phyloP scores from a whole-genome alignment of 35 echinoderm and acorn worm species.

The Ophioderma brevispina region DNA sequence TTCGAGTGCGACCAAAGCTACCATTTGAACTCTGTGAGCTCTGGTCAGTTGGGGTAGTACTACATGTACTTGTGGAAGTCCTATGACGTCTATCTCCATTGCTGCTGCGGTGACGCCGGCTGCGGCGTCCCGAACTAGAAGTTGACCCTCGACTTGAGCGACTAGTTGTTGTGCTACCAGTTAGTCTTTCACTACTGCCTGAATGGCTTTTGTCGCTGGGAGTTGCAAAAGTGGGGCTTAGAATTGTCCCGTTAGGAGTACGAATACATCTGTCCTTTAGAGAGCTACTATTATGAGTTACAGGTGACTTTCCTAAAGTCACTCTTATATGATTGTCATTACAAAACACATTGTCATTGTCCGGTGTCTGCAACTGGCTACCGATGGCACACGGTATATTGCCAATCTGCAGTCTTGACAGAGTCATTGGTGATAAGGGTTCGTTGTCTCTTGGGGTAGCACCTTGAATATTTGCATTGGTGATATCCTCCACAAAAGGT shows the following conservation, averaged over 20 bases:
- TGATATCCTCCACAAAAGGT: not conserved
- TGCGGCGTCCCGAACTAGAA: not conserved
- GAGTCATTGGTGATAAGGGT: not conserved
- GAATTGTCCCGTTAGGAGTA: not conserved
- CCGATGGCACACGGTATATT: not conserved
- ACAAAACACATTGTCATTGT: not conserved
- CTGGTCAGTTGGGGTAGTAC: conserved; percentile 27
- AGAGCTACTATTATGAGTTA: not conserved
- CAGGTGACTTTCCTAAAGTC: not conserved
- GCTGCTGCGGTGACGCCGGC: not conserved
- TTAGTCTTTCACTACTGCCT: conserved; percentile 39
- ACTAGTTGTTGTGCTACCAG: conserved; percentile 18
- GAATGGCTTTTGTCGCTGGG: conserved; percentile 18
- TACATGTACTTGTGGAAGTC: conserved; percentile 27
- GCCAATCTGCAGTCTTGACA: not conserved
- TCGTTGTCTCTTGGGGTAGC: not conserved
- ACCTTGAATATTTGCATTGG: conserved; percentile 1
- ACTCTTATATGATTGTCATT: conserved; percentile 8
- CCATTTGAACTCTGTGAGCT: conserved; percentile 20
- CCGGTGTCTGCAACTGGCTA: not conserved
- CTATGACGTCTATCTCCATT: conserved; percentile 5
- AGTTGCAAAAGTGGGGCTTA: not conserved
- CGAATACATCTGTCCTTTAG: not conserved
- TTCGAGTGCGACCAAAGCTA: conserved; percentile 6
- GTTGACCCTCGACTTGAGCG: conserved; percentile 29